A percentile compares a stretch with the other conserved stretches of the same genome.
These are phyloP conservation scores for Yoshiicerus persimilis DNA, from an alignment of 1,140 invertebrate genomes.

Conservation along the genomic window DNA sequence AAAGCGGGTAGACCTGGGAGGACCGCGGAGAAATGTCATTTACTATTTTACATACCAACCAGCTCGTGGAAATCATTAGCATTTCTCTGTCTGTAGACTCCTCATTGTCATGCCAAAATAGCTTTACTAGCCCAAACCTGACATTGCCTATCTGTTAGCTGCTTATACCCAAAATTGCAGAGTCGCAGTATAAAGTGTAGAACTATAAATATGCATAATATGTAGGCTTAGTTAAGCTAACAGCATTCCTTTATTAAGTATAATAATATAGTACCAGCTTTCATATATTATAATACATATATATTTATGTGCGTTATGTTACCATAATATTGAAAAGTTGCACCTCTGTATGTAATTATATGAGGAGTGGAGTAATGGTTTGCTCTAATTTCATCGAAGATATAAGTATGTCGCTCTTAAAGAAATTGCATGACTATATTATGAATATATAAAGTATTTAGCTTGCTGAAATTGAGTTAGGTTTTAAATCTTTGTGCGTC, in stretches of 20 bases:
- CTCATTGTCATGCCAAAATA: background rate
- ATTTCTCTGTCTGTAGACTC: background rate
- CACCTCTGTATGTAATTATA: background rate
- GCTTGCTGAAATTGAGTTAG: background rate
- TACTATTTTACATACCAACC: conserved; percentile 3
- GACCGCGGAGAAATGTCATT: background rate
- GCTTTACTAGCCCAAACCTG: background rate
- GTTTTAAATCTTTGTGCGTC: background rate
- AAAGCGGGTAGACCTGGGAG: background rate
- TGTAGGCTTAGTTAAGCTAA: no score
- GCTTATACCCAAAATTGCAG: no score
- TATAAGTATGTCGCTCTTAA: background rate
- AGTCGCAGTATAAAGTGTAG: no score
- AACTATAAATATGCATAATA: background rate
- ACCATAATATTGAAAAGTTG: background rate
- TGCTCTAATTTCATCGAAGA: background rate
- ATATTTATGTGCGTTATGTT: background rate
- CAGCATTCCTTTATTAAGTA: background rate
- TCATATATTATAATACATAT: background rate
- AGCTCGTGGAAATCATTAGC: background rate
- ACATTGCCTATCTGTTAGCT: no score
- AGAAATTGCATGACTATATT: background rate
- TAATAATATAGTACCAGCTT: background rate
- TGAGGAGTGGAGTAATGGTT: background rate
- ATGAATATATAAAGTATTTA: background rate